Evolutionary conservation across 2,888 invertebrate species (phyloP).

Genomic region (Campopleginae sp.): DNA sequence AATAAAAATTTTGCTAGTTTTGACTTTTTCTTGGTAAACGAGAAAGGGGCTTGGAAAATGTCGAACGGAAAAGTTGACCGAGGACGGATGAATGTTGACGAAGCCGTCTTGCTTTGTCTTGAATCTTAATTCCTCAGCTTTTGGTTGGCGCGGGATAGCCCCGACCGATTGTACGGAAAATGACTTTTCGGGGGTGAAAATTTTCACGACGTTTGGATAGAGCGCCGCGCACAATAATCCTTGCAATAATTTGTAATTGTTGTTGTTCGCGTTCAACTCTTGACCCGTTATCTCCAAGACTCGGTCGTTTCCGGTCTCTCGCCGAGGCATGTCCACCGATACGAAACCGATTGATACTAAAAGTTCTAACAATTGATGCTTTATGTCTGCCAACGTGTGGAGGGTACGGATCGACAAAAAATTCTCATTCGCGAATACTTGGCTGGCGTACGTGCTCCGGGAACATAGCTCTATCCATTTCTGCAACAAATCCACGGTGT

Average conservation of each 20-base stretch:
- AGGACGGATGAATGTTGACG: slow-evolving; percentile 91
- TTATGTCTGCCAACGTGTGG: slow-evolving; percentile 94
- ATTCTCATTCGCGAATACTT: slow-evolving; percentile 92
- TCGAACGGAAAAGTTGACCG: slow-evolving; percentile 88
- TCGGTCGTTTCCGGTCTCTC: slow-evolving; percentile 87
- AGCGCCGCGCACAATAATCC: slow-evolving; percentile 96
- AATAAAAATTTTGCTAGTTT: slow-evolving; percentile 91
- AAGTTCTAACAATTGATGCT: slow-evolving; percentile 91
- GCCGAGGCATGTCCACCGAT: slow-evolving; percentile 87
- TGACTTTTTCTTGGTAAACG: slow-evolving; percentile 93
- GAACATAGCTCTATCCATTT: slow-evolving; percentile 91
- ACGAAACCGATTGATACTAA: slow-evolving; percentile 92
- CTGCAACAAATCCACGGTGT: slow-evolving; percentile 81
- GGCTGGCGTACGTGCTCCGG: slow-evolving; percentile 89
- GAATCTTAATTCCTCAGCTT: slow-evolving; percentile 90
- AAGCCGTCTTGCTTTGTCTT: slow-evolving; percentile 91
- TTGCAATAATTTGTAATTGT: slow-evolving; percentile 90
- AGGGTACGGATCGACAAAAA: slow-evolving; percentile 93
- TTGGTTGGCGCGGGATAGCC: slow-evolving; percentile 89
- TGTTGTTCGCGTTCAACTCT: slow-evolving; percentile 90
- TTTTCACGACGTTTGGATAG: slow-evolving; percentile 96
- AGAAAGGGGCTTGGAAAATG: slow-evolving; percentile 91
- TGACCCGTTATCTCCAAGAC: slow-evolving; percentile 88
- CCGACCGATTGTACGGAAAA: slow-evolving; percentile 90
- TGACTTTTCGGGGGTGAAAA: slow-evolving; percentile 91